Base-by-base conservation (phyloP, 2,888 invertebrate species). In the Ormyrus pomaceus region DNA sequence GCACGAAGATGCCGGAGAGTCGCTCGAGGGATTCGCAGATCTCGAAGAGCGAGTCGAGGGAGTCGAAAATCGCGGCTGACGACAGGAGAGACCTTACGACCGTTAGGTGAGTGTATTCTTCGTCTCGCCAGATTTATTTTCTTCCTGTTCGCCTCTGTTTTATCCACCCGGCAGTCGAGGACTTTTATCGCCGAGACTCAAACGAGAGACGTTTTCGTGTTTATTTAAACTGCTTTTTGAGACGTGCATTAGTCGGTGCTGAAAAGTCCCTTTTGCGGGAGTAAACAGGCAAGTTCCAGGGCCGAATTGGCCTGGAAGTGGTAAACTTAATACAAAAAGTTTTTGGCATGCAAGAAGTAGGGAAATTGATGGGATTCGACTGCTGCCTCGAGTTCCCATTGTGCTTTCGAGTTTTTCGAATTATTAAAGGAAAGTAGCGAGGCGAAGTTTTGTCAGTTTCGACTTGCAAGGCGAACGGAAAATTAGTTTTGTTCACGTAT, bases 41-140 rank as follows among this genome's bases (percentile, higher is more conserved):
- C 50, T 85, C 86, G 45, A 87, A 84, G 46, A 87, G 85, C 45
- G 87, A 86, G 6, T 87, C 88, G 13, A 87, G 81, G 58, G 88
- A 89, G 6, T 87, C 87, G 7, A 87, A 84, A 50, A 78, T 86
- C 5, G 81, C 82, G 19, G n/a, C 61, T 13, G 73, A 79, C 19
- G 75, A 66, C 53, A 73, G 19, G n/a, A 45, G 71, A 51, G 75
- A 80, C 13, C 7, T 68, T 62, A 46, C 74, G 61, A 9, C 2
- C 46, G 48, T 76, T 50, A 66, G 79, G 82, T 79, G 51, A 77
- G 73, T 55, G 46, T 2, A 19, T 19, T 19, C 19, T 19, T 19
- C 19, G 19, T 19, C 19, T 19, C 19, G 19, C 19, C 19, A 19
- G 19, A 19, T 19, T 19, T 19, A 19, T 19, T 19, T 19, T 19